A percentile compares a stretch with the other conserved stretches of the same genome.
Evolutionary conservation across 2,888 invertebrate species (phyloP).

Genomic region (Priocnemis perturbator): DNA sequence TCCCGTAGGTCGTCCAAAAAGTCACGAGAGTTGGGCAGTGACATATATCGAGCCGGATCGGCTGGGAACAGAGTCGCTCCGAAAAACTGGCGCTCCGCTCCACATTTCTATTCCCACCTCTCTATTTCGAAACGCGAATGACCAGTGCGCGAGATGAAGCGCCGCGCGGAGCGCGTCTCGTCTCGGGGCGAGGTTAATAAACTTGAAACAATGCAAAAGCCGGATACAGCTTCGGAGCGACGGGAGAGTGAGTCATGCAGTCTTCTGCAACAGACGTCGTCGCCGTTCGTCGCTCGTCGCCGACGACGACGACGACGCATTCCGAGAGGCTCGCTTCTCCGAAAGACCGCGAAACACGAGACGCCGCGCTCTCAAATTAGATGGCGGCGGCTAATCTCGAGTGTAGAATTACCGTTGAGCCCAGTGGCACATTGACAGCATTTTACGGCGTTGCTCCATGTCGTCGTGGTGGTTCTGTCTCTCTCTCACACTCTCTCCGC

Average conservation of each 20-base stretch:
- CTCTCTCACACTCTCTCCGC: no score
- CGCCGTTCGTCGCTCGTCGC: constrained; percentile 16
- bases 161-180: neutral
- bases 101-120: no score
- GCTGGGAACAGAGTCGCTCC: no score
- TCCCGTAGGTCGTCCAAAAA: no score
- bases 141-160: no score
- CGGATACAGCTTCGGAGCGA: constrained; percentile 25
- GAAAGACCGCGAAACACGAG: constrained; percentile 46
- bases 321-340: constrained; percentile 31
- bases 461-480: no score
- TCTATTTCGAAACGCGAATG: no score
- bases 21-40: no score
- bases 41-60: no score
- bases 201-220: constrained; percentile 54
- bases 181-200: constrained; percentile 49
- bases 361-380: constrained; percentile 39
- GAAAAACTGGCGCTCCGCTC: no score
- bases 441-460: no score
- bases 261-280: constrained; percentile 2
- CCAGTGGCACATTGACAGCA: neutral
- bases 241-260: constrained; percentile 39
- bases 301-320: constrained; percentile 28
- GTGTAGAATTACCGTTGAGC: neutral
- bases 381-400: constrained; percentile 31